These are phyloP conservation scores for Porites lobata DNA, from an alignment of 92 coral and sea anemone species.

Conservation along the genomic window DNA sequence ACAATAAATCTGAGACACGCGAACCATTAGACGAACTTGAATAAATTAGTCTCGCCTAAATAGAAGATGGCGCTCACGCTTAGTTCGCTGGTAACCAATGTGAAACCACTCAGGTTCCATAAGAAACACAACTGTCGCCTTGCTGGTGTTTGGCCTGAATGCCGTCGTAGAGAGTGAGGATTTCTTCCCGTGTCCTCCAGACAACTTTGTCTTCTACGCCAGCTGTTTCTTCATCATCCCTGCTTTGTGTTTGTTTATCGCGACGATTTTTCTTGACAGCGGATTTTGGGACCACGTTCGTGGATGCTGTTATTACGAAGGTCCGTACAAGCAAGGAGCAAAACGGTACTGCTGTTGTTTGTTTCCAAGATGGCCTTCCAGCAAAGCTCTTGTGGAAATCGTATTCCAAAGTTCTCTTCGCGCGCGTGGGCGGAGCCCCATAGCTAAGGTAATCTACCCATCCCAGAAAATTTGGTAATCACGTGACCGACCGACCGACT, in stretches of 20 bases:
- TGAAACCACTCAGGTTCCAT: slow-evolving; percentile 68
- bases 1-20: neutral
- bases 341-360: slow-evolving; percentile 63
- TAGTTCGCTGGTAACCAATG: slow-evolving; percentile 72
- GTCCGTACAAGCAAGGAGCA: slow-evolving; percentile 30
- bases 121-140: slow-evolving; percentile 65
- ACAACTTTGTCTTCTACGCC: slow-evolving; percentile 60
- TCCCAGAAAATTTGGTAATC: no score
- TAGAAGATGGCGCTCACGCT: slow-evolving; percentile 71
- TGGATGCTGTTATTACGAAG: slow-evolving; percentile 80
- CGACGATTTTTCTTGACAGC: slow-evolving; percentile 72
- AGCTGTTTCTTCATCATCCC: slow-evolving; percentile 77
- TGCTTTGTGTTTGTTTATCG: slow-evolving; percentile 62
- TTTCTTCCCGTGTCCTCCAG: slow-evolving; percentile 75
- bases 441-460: no score
- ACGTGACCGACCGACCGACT: no score
- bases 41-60: neutral
- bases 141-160: slow-evolving; percentile 77
- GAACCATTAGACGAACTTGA: neutral
- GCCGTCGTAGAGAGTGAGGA: slow-evolving; percentile 77
- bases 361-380: no score
- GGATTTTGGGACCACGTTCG: slow-evolving; percentile 71
- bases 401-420: no score
- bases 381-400: no score
- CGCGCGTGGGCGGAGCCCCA: no score